A percentile compares a stretch with the other conserved stretches of the same genome.
Conservation (phyloP, 2,888 invertebrate genomes). For the Drosophila heteroneura region DNA sequence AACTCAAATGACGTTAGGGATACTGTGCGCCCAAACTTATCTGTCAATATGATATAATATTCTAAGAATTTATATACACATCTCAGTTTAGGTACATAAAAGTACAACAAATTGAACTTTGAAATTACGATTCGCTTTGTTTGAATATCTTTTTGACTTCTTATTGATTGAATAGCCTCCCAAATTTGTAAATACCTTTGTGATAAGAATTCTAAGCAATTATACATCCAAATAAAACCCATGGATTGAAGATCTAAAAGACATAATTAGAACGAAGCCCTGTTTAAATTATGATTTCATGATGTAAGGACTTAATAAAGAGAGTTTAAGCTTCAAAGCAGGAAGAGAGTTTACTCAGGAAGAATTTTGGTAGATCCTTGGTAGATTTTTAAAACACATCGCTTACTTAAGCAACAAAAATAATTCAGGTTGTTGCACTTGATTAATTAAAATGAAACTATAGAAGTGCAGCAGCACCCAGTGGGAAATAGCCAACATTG, state of each 20-base stretch:
- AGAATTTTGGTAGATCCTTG: not conserved
- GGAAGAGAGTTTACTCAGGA: not conserved
- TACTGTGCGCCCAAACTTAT: not conserved
- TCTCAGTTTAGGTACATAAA: not conserved
- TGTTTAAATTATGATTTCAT: not conserved
- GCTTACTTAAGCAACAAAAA: not conserved
- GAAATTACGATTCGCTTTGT: not conserved
- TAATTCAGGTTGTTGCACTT: not conserved
- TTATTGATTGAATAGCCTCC: not conserved
- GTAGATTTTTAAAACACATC: no score
- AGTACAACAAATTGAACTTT: not conserved
- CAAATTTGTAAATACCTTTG: not conserved
- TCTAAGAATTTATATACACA: not conserved
- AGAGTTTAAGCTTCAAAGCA: not conserved
- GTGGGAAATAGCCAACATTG: not conserved
- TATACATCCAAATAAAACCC: no score
- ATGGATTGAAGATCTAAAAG: not conserved
- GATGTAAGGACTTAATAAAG: no score
- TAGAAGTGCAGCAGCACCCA: slow-evolving; percentile 18
- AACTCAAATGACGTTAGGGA: not conserved
- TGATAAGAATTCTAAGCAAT: not conserved
- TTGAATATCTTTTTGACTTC: not conserved
- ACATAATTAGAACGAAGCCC: not conserved
- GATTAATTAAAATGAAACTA: slow-evolving; percentile 16
- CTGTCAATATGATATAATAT: not conserved